Evolutionary conservation across 2,113 vertebrate species (phyloP).

Genomic region (Phyllopteryx taeniolatus): DNA sequence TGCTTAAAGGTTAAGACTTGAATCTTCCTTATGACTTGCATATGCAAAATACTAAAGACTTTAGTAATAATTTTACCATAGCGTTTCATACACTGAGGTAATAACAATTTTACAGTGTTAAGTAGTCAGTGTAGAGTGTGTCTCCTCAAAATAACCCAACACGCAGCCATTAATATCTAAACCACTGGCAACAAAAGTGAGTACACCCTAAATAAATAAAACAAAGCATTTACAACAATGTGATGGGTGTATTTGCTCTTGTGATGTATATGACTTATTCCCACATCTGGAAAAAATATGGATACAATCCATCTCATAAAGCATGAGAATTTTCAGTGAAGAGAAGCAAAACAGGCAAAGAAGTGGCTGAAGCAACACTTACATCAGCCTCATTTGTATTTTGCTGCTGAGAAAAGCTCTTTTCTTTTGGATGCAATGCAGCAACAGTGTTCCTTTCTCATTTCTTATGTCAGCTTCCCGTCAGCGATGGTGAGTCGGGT

Average conservation of each 20-base stretch:
- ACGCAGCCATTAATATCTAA: too few relatives aligned
- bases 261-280: background rate
- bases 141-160: too few relatives aligned
- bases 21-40: too few relatives aligned
- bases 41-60: too few relatives aligned
- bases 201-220: too few relatives aligned
- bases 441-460: background rate
- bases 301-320: background rate
- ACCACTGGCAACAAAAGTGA: too few relatives aligned
- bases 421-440: background rate
- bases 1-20: too few relatives aligned
- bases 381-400: conserved; percentile 5
- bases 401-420: background rate
- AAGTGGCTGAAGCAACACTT: background rate
- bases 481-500: conserved; percentile 35
- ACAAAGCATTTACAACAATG: too few relatives aligned
- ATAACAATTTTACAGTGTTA: background rate
- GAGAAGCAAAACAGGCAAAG: background rate
- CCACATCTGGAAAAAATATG: background rate
- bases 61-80: too few relatives aligned
- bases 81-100: background rate
- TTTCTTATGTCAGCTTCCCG: conserved; percentile 23
- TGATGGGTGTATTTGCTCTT: too few relatives aligned
- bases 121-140: too few relatives aligned
- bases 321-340: background rate